These are phyloP conservation scores for Pandemis heparana DNA, from an alignment of 2,888 invertebrate species.

Conservation along the genomic window DNA sequence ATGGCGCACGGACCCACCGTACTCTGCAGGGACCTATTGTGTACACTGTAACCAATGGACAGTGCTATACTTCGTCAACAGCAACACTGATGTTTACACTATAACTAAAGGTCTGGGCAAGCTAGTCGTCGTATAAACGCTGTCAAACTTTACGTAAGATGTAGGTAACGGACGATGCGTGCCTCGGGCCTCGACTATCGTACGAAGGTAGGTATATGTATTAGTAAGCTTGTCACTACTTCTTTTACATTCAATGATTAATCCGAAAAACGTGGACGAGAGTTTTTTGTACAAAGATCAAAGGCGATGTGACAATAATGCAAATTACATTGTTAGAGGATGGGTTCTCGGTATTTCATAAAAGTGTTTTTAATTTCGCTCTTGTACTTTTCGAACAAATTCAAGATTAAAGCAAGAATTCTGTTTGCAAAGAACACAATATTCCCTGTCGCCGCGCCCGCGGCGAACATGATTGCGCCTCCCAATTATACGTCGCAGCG, in stretches of 20 bases:
- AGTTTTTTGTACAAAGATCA: background rate
- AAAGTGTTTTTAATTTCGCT: constrained; percentile 10
- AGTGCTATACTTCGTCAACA: background rate
- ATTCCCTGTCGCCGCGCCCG: background rate
- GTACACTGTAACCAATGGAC: too few relatives aligned
- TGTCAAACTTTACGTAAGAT: too few relatives aligned
- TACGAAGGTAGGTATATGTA: too few relatives aligned
- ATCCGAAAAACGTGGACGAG: too few relatives aligned
- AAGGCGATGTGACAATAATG: constrained; percentile 2
- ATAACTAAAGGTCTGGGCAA: too few relatives aligned
- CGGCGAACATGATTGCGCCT: constrained; percentile 14
- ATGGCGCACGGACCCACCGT: background rate
- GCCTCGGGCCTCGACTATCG: too few relatives aligned
- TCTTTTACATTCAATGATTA: too few relatives aligned
- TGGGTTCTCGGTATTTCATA: background rate
- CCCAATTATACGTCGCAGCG: constrained; percentile 24
- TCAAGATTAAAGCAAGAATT: constrained; percentile 6
- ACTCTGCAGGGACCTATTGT: too few relatives aligned
- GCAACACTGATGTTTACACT: too few relatives aligned
- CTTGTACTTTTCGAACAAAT: background rate
- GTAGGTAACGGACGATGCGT: too few relatives aligned
- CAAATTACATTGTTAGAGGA: constrained; percentile 6
- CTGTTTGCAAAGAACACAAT: constrained; percentile 3
- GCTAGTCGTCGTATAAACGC: too few relatives aligned
- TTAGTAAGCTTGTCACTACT: too few relatives aligned